phyloP scores from a whole-genome alignment of 2,113 vertebrate species.

The Sander lucioperca region DNA sequence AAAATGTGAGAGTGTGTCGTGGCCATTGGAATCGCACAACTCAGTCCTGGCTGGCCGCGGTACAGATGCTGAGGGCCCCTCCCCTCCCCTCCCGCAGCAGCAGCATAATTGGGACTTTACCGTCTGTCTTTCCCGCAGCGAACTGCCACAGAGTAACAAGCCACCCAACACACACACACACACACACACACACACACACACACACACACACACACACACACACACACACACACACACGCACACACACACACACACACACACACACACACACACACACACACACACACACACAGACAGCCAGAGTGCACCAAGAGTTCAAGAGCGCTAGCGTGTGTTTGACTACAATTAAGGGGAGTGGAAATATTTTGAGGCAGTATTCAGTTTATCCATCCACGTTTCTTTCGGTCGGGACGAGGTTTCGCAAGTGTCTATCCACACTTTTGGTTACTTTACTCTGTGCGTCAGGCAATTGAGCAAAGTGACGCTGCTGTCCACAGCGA shows the following conservation, averaged over 20 bases:
- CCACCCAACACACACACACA: conserved; percentile 38
- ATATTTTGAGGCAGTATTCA: conserved; percentile 43
- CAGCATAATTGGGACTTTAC: conserved; percentile 58
- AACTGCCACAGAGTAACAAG: conserved; percentile 45
- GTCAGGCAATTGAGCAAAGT: conserved; percentile 22
- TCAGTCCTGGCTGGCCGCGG: conserved; percentile 16
- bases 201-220: conserved; percentile 34
- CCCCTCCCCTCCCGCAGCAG: conserved; percentile 54
- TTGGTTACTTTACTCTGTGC: background rate
- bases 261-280: conserved; percentile 12
- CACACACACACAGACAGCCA: background rate
- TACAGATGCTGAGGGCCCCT: conserved; percentile 64
- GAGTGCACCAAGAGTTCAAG: conserved; percentile 64
- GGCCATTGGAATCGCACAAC: background rate
- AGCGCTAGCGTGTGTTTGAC: conserved; percentile 32
- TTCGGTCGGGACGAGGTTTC: conserved; percentile 7
- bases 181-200: conserved; percentile 23
- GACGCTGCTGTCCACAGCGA: background rate
- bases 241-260: conserved; percentile 34
- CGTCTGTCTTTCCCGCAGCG: conserved; percentile 48
- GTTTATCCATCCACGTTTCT: conserved; percentile 12
- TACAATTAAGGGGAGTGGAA: conserved; percentile 58
- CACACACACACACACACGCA: conserved; percentile 33
- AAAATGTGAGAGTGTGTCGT: background rate
- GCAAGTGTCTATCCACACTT: conserved; percentile 33